phyloP scores from a whole-genome alignment of 2,113 vertebrate genomes.

The Paradoxurus hermaphroditus region DNA sequence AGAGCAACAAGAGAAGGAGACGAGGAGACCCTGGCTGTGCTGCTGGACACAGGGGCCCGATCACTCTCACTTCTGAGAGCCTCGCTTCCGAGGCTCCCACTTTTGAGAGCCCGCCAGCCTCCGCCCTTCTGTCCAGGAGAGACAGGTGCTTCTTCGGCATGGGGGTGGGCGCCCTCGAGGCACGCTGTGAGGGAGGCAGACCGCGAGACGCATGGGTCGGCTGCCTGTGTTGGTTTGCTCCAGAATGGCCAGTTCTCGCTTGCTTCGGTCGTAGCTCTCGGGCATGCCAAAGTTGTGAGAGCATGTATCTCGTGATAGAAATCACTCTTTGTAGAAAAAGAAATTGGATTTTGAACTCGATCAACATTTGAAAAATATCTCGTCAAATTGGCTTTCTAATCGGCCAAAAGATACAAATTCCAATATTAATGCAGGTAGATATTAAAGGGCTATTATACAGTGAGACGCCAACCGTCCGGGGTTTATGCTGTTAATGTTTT shows the following conservation, averaged over 20 bases:
- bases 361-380: slow-evolving; percentile 45
- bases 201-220: not conserved
- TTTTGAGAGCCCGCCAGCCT: not conserved
- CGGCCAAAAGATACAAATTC: slow-evolving; percentile 62
- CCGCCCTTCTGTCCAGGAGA: slow-evolving; percentile 37
- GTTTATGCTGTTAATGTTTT: slow-evolving; percentile 50
- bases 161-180: not conserved
- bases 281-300: slow-evolving; percentile 42
- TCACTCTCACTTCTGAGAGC: not conserved
- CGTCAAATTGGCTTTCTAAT: slow-evolving; percentile 61
- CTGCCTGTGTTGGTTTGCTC: not conserved
- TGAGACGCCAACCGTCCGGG: slow-evolving; percentile 48
- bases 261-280: slow-evolving; percentile 48
- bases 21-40: slow-evolving; percentile 12
- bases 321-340: slow-evolving; percentile 1
- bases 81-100: too few relatives aligned
- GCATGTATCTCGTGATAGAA: slow-evolving; percentile 51
- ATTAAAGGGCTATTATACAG: slow-evolving; percentile 83
- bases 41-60: not conserved
- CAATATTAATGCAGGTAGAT: slow-evolving; percentile 70
- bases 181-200: not conserved
- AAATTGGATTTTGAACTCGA: slow-evolving; percentile 42
- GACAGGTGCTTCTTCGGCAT: not conserved
- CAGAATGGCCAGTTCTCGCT: slow-evolving; percentile 29
- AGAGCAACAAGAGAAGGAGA: not conserved